phyloP scores from a whole-genome alignment of 2,113 vertebrate species.

The Tretioscincus oriximinensis region DNA sequence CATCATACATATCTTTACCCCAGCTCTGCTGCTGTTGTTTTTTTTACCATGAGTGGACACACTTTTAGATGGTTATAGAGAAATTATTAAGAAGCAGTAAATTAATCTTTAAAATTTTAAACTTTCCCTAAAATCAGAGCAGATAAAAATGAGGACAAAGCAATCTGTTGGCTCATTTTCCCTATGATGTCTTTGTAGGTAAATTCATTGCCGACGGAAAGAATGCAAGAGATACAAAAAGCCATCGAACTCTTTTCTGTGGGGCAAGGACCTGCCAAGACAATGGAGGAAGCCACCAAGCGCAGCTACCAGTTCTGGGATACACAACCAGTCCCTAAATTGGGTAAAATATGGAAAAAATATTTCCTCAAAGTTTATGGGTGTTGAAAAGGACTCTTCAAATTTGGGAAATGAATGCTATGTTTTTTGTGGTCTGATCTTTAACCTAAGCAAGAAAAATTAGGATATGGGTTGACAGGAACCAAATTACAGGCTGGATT shows the following conservation, averaged over 20 bases:
- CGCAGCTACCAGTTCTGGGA: slow-evolving; percentile 99
- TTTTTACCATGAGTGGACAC: neutral
- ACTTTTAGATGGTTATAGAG: neutral
- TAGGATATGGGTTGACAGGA: no score
- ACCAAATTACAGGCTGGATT: no score
- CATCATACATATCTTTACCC: neutral
- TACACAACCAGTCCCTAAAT: slow-evolving; percentile 95
- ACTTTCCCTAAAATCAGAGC: neutral
- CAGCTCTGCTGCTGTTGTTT: neutral
- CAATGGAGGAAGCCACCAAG: slow-evolving; percentile 96
- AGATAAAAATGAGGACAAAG: neutral
- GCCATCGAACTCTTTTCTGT: slow-evolving; percentile 97
- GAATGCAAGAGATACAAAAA: slow-evolving; percentile 98
- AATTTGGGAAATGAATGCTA: neutral
- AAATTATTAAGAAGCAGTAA: neutral
- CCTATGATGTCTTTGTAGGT: slow-evolving; percentile 73
- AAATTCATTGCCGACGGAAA: slow-evolving; percentile 93
- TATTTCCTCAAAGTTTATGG: neutral
- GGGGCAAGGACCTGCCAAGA: slow-evolving; percentile 95
- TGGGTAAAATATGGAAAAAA: slow-evolving; percentile 75
- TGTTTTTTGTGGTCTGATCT: neutral
- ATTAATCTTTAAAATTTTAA: neutral
- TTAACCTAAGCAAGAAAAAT: no score
- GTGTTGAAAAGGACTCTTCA: neutral
- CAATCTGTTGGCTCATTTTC: slow-evolving; percentile 37